These are phyloP conservation scores for Drymodes brunneopygia DNA, from an alignment of 2,113 vertebrate species.

Conservation along the genomic window DNA sequence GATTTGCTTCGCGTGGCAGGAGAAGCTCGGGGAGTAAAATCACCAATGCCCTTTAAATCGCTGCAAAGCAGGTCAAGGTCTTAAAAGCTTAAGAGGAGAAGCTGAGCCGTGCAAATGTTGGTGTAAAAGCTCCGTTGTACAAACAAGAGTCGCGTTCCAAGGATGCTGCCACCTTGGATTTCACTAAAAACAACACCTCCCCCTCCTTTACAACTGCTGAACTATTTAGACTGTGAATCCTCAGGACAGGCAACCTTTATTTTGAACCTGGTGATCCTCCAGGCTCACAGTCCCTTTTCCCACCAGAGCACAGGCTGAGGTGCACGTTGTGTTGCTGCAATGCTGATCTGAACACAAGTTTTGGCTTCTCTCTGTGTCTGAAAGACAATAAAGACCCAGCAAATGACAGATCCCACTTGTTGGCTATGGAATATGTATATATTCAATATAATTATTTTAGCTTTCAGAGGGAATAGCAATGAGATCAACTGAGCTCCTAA, in stretches of 20 bases:
- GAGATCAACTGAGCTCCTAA: background rate
- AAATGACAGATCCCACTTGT: background rate
- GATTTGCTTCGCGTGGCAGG: background rate
- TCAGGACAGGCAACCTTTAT: background rate
- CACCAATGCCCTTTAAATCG: background rate
- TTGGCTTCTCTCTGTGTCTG: background rate
- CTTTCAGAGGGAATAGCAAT: background rate
- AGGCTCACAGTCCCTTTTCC: background rate
- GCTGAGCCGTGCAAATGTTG: background rate
- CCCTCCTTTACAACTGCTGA: background rate
- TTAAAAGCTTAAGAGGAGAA: conserved; percentile 48
- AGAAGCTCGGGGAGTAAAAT: background rate
- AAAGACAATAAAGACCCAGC: background rate
- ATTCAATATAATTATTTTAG: background rate
- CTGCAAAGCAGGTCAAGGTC: background rate
- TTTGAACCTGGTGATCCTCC: background rate
- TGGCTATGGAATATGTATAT: background rate
- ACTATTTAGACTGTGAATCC: background rate
- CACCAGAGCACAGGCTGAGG: background rate
- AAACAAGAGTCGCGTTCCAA: background rate
- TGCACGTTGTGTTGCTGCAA: rapidly evolving
- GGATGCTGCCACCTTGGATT: conserved; percentile 30
- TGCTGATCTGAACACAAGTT: background rate
- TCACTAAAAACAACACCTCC: background rate
- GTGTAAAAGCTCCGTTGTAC: conserved; percentile 15